Evolutionary conservation across 2,797 vertebrate genomes (phyloP).

Genomic region (Sebastes goodei): DNA sequence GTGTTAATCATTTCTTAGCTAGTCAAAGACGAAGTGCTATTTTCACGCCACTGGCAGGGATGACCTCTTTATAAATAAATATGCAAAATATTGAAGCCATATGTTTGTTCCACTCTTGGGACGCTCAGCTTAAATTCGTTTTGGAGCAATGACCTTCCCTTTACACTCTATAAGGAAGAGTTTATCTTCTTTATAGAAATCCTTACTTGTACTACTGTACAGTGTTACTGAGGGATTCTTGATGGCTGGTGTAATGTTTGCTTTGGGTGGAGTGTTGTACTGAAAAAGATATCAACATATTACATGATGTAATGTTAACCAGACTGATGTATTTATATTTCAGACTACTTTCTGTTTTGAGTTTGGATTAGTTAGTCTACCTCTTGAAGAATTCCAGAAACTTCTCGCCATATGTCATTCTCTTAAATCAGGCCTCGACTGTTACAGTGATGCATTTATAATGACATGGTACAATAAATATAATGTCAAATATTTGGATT

Average conservation of each 20-base stretch:
- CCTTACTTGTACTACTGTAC: background rate
- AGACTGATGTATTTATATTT: background rate
- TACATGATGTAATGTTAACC: slow-evolving; percentile 14
- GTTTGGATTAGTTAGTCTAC: slow-evolving; percentile 28
- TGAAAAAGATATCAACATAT: slow-evolving; percentile 1
- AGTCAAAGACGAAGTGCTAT: slow-evolving; percentile 19
- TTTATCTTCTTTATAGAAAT: background rate
- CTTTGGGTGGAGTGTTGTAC: slow-evolving; percentile 1
- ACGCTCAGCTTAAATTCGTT: slow-evolving; percentile 24
- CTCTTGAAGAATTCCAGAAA: slow-evolving; percentile 10
- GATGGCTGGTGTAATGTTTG: slow-evolving; percentile 7
- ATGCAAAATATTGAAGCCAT: slow-evolving; percentile 62
- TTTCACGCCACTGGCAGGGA: slow-evolving; percentile 36
- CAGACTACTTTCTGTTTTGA: background rate
- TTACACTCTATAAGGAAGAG: slow-evolving; percentile 1
- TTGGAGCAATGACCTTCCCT: slow-evolving; percentile 17
- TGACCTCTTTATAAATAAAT: slow-evolving; percentile 45
- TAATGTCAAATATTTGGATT: background rate
- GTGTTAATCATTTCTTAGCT: slow-evolving; percentile 61
- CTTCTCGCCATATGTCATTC: background rate
- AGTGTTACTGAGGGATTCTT: background rate
- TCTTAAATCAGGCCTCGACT: slow-evolving; percentile 35
- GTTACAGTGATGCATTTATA: slow-evolving; percentile 33
- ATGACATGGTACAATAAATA: slow-evolving; percentile 44
- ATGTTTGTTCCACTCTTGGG: slow-evolving; percentile 29